Evolutionary conservation across 2,888 invertebrate genomes (phyloP).

Genomic region (Polietes domitor): DNA sequence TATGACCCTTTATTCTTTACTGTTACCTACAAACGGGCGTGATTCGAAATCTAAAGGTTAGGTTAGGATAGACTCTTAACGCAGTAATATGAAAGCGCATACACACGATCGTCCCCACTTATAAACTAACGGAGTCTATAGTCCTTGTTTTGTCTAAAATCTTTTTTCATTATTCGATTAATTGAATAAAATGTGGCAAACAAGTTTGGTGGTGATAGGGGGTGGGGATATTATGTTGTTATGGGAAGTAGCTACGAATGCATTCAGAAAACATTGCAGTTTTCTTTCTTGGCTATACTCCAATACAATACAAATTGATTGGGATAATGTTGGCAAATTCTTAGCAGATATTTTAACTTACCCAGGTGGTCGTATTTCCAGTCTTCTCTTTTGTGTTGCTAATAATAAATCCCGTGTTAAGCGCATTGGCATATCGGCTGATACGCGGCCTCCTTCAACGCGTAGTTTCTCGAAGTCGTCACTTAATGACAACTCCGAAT

Average conservation of each 20-base stretch:
- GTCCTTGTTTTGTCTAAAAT: no score
- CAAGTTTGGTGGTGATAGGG: neutral
- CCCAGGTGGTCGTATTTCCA: conserved; percentile 84
- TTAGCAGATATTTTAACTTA: conserved; percentile 79
- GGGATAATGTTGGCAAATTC: neutral
- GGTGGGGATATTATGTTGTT: neutral
- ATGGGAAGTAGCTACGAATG: neutral
- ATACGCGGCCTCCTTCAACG: conserved; percentile 75
- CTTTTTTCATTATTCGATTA: no score
- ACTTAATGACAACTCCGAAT: conserved; percentile 85
- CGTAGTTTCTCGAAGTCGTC: conserved; percentile 79
- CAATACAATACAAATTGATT: neutral
- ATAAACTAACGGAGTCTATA: no score
- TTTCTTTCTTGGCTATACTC: neutral
- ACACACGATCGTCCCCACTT: no score
- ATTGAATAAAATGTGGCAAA: neutral
- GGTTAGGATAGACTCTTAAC: no score
- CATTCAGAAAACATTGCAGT: neutral
- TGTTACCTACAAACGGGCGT: no score
- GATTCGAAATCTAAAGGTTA: no score
- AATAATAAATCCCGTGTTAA: conserved; percentile 91
- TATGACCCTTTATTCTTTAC: no score
- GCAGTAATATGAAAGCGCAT: no score
- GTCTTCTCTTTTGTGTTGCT: conserved; percentile 89
- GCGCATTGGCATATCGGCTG: conserved; percentile 82